These are phyloP conservation scores for Alitta virens DNA, from an alignment of 2,888 invertebrate genomes.

Conservation along the genomic window DNA sequence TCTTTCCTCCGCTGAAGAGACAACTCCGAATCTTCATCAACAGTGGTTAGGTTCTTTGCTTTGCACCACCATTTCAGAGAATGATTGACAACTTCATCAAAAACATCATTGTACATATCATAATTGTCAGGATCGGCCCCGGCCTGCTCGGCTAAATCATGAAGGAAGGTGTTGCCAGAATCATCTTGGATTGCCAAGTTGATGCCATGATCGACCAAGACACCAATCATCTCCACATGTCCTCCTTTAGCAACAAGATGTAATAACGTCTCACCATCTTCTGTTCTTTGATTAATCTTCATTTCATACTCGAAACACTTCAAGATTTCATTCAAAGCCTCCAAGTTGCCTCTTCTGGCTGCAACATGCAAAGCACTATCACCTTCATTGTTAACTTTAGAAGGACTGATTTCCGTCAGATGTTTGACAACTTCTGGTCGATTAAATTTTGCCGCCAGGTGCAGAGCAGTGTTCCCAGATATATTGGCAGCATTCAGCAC, in stretches of 20 bases:
- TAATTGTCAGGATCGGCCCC: slow-evolving; percentile 25
- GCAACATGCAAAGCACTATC: slow-evolving; percentile 42
- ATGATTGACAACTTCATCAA: slow-evolving; percentile 32
- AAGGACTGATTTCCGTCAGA: background rate
- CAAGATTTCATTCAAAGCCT: too few relatives aligned
- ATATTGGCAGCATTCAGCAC: slow-evolving; percentile 30
- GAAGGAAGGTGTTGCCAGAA: slow-evolving; percentile 41
- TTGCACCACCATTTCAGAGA: slow-evolving; percentile 39
- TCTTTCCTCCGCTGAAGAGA: slow-evolving; percentile 25
- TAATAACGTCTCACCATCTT: background rate
- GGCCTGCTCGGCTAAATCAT: slow-evolving; percentile 32
- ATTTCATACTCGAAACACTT: too few relatives aligned
- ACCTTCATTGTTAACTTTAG: slow-evolving; percentile 34
- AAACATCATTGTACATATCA: slow-evolving; percentile 30
- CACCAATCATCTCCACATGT: background rate
- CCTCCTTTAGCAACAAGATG: background rate
- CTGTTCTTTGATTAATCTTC: background rate
- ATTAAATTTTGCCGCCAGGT: background rate
- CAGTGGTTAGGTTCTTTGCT: slow-evolving; percentile 28
- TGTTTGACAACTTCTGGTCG: background rate
- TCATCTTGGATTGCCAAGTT: slow-evolving; percentile 33
- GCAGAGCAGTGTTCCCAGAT: slow-evolving; percentile 31
- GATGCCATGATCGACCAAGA: slow-evolving; percentile 23
- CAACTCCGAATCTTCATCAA: slow-evolving; percentile 27
- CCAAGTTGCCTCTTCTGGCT: slow-evolving; percentile 19